A percentile compares a stretch with the other conserved stretches of the same genome.
phyloP scores from a whole-genome alignment of 2,113 vertebrate genomes.

The Thunnus maccoyii region DNA sequence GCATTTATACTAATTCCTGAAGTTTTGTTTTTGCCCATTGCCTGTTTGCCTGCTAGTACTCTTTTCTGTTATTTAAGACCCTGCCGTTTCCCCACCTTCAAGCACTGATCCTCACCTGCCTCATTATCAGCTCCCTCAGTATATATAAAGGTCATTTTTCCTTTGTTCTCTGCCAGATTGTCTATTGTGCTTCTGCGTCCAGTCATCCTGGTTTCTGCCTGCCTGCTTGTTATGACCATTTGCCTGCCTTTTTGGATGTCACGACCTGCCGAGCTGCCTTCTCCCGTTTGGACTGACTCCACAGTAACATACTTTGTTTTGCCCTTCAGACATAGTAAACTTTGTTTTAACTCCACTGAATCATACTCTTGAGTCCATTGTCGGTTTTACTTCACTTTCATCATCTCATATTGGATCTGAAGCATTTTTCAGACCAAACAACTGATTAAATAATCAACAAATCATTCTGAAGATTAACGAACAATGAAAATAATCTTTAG shows the following conservation, averaged over 20 bases:
- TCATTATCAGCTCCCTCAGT: not conserved
- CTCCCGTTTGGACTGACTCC: not conserved
- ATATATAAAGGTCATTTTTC: not conserved
- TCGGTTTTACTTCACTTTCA: too few relatives aligned
- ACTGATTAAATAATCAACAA: not conserved
- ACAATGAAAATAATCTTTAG: conserved; percentile 7
- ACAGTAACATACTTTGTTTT: not conserved
- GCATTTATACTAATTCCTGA: not conserved
- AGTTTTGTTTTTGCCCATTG: not conserved
- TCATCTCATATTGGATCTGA: too few relatives aligned
- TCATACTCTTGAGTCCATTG: not conserved
- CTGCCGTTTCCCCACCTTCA: not conserved
- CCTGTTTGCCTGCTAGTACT: not conserved
- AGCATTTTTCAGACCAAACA: not conserved
- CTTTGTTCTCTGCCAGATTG: not conserved
- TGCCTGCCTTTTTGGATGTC: not conserved
- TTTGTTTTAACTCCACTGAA: not conserved
- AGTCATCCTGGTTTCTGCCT: not conserved
- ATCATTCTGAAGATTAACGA: not conserved
- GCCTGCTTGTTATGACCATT: not conserved
- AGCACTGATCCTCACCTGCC: not conserved
- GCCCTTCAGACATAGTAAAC: not conserved
- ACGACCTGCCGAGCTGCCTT: not conserved
- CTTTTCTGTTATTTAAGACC: too few relatives aligned
- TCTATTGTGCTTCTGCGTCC: not conserved